Evolutionary conservation across 2,113 vertebrate genomes (phyloP).

Genomic region (Agapornis roseicollis): DNA sequence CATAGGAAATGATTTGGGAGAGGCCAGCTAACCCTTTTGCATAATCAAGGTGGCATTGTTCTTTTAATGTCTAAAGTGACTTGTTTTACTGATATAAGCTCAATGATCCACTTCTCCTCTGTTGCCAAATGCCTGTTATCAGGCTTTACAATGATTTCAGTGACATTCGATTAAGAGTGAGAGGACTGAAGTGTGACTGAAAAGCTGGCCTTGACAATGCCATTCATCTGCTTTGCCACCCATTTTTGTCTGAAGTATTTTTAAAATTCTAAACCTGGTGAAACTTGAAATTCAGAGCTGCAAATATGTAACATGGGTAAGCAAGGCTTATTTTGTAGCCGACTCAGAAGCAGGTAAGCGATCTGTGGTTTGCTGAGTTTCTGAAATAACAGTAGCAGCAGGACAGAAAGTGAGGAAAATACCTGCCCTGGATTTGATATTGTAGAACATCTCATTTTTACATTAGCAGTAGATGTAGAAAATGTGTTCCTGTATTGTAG

Average conservation of each 20-base stretch:
- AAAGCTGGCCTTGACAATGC: neutral
- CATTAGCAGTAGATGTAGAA: neutral
- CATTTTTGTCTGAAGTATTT: neutral
- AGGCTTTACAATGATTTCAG: neutral
- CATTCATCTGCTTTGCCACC: neutral
- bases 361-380: neutral
- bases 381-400: neutral
- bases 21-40: neutral
- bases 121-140: neutral
- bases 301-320: rapidly evolving
- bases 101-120: neutral
- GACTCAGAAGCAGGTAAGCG: neutral
- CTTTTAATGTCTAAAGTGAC: neutral
- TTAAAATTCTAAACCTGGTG: neutral
- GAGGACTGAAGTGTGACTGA: neutral
- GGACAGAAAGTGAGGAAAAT: neutral
- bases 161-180: neutral
- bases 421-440: neutral
- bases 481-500: neutral
- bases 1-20: constrained; percentile 59
- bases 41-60: constrained; percentile 47
- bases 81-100: neutral
- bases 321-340: neutral
- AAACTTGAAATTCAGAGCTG: neutral
- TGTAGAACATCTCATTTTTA: neutral